phyloP scores from a whole-genome alignment of 2,888 invertebrate genomes.

The Drosophila kuntzei region DNA sequence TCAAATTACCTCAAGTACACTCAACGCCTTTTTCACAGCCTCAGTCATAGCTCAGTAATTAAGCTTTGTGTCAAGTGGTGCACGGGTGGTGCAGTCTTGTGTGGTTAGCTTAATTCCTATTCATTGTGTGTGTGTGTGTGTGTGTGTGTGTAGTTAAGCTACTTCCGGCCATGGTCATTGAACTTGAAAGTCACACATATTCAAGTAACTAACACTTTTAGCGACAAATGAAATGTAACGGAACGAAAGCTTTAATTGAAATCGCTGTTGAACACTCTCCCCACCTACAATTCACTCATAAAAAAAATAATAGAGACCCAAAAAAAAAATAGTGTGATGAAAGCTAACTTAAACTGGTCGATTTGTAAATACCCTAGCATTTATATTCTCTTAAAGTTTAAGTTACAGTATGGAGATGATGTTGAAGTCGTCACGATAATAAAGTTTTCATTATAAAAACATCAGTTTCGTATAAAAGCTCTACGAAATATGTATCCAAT shows the following conservation, averaged over 20 bases:
- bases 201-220: slow-evolving; percentile 35
- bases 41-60: slow-evolving; percentile 57
- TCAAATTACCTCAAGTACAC: slow-evolving; percentile 80
- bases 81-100: not conserved
- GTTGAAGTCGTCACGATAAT: no score
- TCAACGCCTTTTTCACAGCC: slow-evolving; percentile 61
- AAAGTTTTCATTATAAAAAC: no score
- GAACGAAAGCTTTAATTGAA: slow-evolving; percentile 57
- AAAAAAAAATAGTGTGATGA: not conserved
- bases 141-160: slow-evolving; percentile 14
- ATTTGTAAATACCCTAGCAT: not conserved
- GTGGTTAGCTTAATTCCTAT: slow-evolving; percentile 8
- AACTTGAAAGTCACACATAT: slow-evolving; percentile 44
- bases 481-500: no score
- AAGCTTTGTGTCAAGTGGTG: slow-evolving; percentile 64
- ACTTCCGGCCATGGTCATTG: slow-evolving; percentile 60
- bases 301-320: slow-evolving; percentile 13
- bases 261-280: slow-evolving; percentile 34
- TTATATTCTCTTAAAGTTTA: not conserved
- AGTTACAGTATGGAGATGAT: not conserved
- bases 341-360: no score
- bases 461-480: no score
- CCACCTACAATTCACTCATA: slow-evolving; percentile 3
- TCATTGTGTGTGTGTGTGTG: slow-evolving; percentile 7
- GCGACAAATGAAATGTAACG: slow-evolving; percentile 19